Percentiles rank a stretch among this genome's conserved stretches.
phyloP scores from a whole-genome alignment of 2,888 invertebrate genomes.

The Macrosiphum euphorbiae region DNA sequence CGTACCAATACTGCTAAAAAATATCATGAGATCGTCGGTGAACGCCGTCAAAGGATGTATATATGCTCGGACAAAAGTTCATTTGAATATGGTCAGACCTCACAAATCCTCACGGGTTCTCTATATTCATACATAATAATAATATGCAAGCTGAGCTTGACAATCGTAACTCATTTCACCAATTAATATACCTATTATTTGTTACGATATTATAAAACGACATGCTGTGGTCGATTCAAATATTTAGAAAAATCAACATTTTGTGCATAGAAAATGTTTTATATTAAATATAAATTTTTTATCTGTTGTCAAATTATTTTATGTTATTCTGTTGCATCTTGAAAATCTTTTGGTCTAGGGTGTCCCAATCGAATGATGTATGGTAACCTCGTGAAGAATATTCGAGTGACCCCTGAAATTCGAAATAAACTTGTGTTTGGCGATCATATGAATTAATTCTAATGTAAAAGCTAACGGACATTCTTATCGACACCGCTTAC shows the following conservation, averaged over 20 bases:
- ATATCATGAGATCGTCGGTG: background rate
- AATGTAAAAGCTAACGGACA: background rate
- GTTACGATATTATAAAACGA: background rate
- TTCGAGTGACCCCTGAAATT: background rate
- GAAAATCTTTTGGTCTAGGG: background rate
- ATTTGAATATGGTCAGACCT: constrained; percentile 18
- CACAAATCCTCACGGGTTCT: constrained; percentile 12
- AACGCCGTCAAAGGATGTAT: background rate
- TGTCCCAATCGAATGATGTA: background rate
- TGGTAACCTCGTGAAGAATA: background rate
- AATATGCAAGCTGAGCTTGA: background rate
- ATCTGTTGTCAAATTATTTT: background rate
- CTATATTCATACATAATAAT: background rate
- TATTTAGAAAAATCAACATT: background rate
- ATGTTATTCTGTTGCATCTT: background rate
- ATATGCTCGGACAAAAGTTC: background rate
- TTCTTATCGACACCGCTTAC: background rate
- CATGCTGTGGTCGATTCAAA: background rate
- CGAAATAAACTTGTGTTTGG: background rate
- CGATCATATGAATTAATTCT: background rate
- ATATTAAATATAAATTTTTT: too few species aligned
- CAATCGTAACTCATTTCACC: background rate
- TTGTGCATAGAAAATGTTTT: background rate
- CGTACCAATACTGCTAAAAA: background rate
- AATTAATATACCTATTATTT: background rate